phyloP scores from a whole-genome alignment of 2,113 vertebrate species.

The Hucho hucho region DNA sequence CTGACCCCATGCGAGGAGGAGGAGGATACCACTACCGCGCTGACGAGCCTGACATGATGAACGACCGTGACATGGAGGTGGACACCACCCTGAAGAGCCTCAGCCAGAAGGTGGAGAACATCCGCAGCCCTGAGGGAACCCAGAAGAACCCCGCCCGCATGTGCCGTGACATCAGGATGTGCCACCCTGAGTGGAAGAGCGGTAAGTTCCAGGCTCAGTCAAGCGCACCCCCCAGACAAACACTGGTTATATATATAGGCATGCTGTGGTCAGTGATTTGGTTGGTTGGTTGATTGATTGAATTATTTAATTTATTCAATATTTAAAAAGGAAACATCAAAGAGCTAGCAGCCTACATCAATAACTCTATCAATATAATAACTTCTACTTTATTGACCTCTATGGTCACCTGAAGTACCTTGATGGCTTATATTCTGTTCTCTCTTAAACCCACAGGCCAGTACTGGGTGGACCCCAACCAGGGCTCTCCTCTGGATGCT shows the following conservation, averaged over 20 bases:
- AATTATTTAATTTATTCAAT: neutral
- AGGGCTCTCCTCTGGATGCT: slow-evolving; percentile 93
- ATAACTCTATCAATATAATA: neutral
- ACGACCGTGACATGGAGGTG: slow-evolving; percentile 90
- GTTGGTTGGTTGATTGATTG: neutral
- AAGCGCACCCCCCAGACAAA: too few relatives aligned
- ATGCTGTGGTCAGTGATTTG: neutral
- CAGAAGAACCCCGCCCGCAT: slow-evolving; percentile 94
- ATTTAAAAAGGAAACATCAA: neutral
- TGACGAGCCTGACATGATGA: slow-evolving; percentile 86
- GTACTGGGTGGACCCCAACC: slow-evolving; percentile 98
- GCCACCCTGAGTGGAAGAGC: slow-evolving; percentile 93
- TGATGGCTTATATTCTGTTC: neutral
- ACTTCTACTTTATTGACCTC: too few relatives aligned
- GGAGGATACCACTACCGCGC: slow-evolving; percentile 78
- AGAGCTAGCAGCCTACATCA: neutral
- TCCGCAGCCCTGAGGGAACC: slow-evolving; percentile 93
- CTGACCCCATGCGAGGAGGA: slow-evolving; percentile 78
- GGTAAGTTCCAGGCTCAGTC: slow-evolving; percentile 73
- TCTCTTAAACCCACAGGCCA: slow-evolving; percentile 68
- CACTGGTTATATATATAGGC: too few relatives aligned
- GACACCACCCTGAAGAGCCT: slow-evolving; percentile 97
- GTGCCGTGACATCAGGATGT: slow-evolving; percentile 97
- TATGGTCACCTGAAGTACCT: too few relatives aligned
- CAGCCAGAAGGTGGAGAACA: slow-evolving; percentile 93